phyloP scores from a whole-genome alignment of 2,888 invertebrate genomes.

The Philopedon plagiatum region DNA sequence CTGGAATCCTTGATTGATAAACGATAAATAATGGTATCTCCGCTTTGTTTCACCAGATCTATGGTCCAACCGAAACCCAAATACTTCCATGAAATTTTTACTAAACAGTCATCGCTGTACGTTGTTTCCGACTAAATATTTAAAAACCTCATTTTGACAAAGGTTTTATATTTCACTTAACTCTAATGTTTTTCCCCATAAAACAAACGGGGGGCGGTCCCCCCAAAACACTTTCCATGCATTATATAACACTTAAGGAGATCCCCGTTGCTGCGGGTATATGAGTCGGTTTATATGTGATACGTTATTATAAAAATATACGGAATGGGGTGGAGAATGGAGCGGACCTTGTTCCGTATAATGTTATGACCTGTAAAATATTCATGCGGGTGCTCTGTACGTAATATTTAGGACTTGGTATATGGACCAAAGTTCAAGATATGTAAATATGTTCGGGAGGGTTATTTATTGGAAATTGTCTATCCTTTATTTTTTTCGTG shows the following conservation, averaged over 20 bases:
- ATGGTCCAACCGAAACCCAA: too few species aligned
- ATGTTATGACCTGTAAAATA: constrained; percentile 20
- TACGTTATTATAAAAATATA: constrained; percentile 34
- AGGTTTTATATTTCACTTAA: constrained; percentile 9
- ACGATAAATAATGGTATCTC: too few species aligned
- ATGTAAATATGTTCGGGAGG: neutral
- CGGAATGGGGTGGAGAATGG: constrained; percentile 24
- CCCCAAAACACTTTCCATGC: constrained; percentile 24
- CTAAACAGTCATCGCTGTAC: too few species aligned
- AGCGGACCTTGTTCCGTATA: constrained; percentile 5
- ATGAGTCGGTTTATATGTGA: constrained; percentile 28
- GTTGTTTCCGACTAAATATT: neutral
- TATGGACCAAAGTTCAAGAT: neutral
- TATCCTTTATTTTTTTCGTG: too few species aligned
- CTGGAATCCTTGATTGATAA: too few species aligned
- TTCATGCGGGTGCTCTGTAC: constrained; percentile 15
- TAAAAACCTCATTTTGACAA: neutral
- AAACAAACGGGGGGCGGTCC: constrained; percentile 22
- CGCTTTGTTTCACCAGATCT: too few species aligned
- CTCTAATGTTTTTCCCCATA: constrained; percentile 8
- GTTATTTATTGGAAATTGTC: neutral
- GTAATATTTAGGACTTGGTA: constrained; percentile 2
- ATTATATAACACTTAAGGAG: constrained; percentile 39
- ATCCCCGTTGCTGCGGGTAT: constrained; percentile 22
- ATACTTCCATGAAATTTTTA: too few species aligned